Evolutionary conservation across 2,888 invertebrate species (phyloP), one percentile per base, ranked within the genome.

Genomic region (Adelognathus sp.): DNA sequence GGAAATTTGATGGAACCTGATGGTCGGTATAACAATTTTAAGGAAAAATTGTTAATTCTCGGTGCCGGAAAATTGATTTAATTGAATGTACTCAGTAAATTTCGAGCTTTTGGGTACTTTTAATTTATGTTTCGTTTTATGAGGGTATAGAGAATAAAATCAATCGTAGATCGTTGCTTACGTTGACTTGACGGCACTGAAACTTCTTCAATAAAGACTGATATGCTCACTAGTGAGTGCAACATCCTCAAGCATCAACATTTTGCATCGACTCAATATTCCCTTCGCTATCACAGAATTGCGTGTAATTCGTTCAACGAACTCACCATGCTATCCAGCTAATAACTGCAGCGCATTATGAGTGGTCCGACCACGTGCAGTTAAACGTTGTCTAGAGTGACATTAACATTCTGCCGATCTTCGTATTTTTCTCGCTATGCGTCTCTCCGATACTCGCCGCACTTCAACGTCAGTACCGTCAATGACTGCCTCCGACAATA

Each of bases 261-360:
- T n/a, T n/a, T n/a, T n/a, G n/a, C 64, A 75, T 81, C 75, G 52
- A 79, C 54, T 66, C 2, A 14, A 50, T 29, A 79, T 77, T 71
- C 60, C 73, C 66, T 74, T 52, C 60, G 18, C 9, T 44, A n/a
- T 3, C 0, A 29, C 29, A 27, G n/a, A 52, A 52, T 7, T 52
- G 27, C 27, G 27, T 60, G 36, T 44, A 70, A 70, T 76, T 46
- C 21, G 60, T 70, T 61, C 75, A 46, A 5, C 33, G 63, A 76
- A 76, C 29, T 69, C 3, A 54, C n/a, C n/a, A 61, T 9, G 21
- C 7, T 39, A 7, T 16, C 61, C 16, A 41, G 52, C 44, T 36
- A 46, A 63, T 50, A 56, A 54, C 46, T 63, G 18, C 44, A 3
- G 2, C 46, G 2, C 21, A 9, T 9, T 18, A 21, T 18, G 3